Conservation (phyloP, 1,140 invertebrate species). For the Neodiprion lecontei region DNA sequence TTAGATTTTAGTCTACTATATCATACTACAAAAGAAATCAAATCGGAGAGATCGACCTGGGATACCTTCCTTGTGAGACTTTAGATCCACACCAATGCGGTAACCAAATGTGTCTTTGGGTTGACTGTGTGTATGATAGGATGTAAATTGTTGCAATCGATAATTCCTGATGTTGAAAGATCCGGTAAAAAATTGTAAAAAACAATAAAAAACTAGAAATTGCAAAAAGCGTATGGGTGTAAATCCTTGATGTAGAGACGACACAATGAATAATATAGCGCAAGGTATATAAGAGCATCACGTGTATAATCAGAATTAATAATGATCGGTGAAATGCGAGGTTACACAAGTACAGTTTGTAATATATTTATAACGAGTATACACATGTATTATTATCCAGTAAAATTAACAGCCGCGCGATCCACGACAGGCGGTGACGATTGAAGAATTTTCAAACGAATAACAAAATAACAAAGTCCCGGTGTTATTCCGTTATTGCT, state of each 20-base stretch:
- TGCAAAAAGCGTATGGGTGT: neutral
- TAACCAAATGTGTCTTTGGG: too few species aligned
- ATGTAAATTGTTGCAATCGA: too few species aligned
- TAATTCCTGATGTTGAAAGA: too few species aligned
- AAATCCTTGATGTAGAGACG: neutral
- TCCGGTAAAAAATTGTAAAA: too few species aligned
- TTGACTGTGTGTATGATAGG: too few species aligned
- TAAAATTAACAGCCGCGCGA: neutral
- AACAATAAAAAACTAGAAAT: neutral
- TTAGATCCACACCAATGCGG: too few species aligned
- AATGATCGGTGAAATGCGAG: neutral
- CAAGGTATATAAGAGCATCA: neutral
- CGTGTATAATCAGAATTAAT: neutral
- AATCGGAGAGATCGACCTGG: too few species aligned
- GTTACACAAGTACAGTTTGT: neutral
- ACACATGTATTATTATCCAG: neutral
- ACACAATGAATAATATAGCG: neutral
- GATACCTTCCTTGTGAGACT: too few species aligned
- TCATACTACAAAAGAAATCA: too few species aligned
- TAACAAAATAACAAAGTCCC: slow-evolving; percentile 5
- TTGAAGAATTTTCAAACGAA: neutral
- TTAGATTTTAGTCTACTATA: too few species aligned
- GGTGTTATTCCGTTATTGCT: slow-evolving; percentile 5
- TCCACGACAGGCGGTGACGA: neutral
- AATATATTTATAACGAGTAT: neutral